Conservation (phyloP, 1,140 invertebrate species). For the Proctacanthus coquilletti region DNA sequence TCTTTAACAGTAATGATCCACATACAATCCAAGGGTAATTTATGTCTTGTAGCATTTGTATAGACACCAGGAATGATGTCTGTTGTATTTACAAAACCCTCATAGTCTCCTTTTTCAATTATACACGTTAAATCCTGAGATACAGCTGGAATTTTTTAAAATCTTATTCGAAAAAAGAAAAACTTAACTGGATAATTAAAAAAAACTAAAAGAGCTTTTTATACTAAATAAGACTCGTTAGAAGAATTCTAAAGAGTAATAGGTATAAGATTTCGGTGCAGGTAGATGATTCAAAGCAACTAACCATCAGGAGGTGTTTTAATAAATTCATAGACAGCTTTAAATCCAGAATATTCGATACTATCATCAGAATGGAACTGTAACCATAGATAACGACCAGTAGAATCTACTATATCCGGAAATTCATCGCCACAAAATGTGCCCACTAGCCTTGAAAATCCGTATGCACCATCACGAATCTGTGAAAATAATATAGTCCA, state of each 20-base stretch:
- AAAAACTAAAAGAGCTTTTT: no score
- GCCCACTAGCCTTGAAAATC: slow-evolving; percentile 54
- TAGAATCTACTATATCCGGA: slow-evolving; percentile 60
- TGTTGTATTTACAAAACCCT: slow-evolving; percentile 23
- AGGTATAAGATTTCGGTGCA: not conserved
- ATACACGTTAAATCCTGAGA: slow-evolving; percentile 22
- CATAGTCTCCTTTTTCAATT: slow-evolving; percentile 19
- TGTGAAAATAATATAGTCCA: no score
- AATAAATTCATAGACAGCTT: slow-evolving; percentile 54
- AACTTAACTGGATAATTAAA: not conserved
- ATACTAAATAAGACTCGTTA: no score
- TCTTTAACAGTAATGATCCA: slow-evolving; percentile 56
- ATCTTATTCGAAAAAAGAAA: no score
- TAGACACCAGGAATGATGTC: slow-evolving; percentile 19
- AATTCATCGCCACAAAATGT: slow-evolving; percentile 61
- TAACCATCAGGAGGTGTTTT: slow-evolving; percentile 36
- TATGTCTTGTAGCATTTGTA: slow-evolving; percentile 20
- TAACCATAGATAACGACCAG: slow-evolving; percentile 64
- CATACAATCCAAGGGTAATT: slow-evolving; percentile 55
- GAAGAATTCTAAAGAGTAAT: no score
- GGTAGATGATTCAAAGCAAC: slow-evolving; percentile 9
- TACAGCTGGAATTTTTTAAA: not conserved
- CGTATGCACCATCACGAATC: slow-evolving; percentile 64
- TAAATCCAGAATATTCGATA: slow-evolving; percentile 70
- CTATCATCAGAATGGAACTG: slow-evolving; percentile 71